Base-by-base conservation (phyloP, 2,888 invertebrate species). In the Catocala nupta region DNA sequence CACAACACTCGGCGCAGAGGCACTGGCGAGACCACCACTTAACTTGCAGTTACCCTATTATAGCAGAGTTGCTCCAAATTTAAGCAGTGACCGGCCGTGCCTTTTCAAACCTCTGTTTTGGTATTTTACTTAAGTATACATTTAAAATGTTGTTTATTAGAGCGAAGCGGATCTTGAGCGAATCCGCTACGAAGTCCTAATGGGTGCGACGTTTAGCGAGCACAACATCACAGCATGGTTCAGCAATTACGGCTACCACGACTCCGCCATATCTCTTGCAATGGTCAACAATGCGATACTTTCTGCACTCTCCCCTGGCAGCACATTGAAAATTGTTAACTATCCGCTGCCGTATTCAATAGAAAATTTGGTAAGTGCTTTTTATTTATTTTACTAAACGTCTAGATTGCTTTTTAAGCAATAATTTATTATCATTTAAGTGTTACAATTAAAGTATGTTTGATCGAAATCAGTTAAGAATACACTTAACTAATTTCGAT, bases 191-290 rank as follows among this genome's bases (percentile, higher is more conserved):
- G 94, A 94, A 68, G 95, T 95, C 65, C 83, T 96, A 54, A 90
- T 94, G 0, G 96, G 95, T 0, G 96, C 96, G 0, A 94, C 95
- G 0, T 95, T 96, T 77, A 79, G 92, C 0, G 74, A 78, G 0
- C 78, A 83, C 6, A 84, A 85, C 12, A 93, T 96, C 4, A 96
- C 94, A 0, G 96, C 96, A 5, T 96, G 96, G 95, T 97, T 97
- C 85, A 97, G 97, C 82, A 97, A 97, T 84, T 96, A 97, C 78
- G 96, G 97, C 0, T 96, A 96, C 80, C 98, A 98, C 84, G 95
- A 96, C 53, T 95, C 96, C 0, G 96, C 96, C 0, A 93, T 97
- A 51, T 94, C 97, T 0, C 89, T 97, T 16, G 95, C 95, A 65
- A 87, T 96, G 54, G 94, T 96, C 2, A 95, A 97, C 78, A 96